These are phyloP conservation scores for Drosophila fungiperda DNA, from an alignment of 2,888 invertebrate genomes.

Conservation along the genomic window DNA sequence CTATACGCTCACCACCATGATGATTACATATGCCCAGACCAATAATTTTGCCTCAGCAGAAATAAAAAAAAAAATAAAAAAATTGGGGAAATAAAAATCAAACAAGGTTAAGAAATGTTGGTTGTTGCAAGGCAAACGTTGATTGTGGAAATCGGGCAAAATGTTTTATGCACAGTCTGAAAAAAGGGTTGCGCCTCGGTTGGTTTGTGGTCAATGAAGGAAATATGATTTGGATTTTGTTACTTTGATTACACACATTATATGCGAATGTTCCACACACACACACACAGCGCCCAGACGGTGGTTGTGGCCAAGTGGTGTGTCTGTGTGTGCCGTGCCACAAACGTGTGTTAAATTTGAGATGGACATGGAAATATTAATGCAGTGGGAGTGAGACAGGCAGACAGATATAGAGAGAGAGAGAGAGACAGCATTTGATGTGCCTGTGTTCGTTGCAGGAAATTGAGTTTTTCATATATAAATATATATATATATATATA, in stretches of 20 bases:
- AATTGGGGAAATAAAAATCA: constrained; percentile 64
- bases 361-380: constrained; percentile 11
- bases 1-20: constrained; percentile 53
- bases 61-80: constrained; percentile 7
- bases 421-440: constrained; percentile 63
- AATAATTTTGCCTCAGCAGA: constrained; percentile 72
- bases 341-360: constrained; percentile 76
- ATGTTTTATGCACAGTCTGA: constrained; percentile 68
- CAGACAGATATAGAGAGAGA: constrained; percentile 1
- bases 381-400: background rate
- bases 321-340: constrained; percentile 10
- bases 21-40: constrained; percentile 83
- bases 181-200: constrained; percentile 59
- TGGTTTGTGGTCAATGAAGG: constrained; percentile 83
- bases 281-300: too few relatives aligned
- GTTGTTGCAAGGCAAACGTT: constrained; percentile 64
- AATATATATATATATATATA: constrained; percentile 8
- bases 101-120: constrained; percentile 80
- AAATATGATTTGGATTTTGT: constrained; percentile 83
- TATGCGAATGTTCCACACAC: constrained; percentile 52
- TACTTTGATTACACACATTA: constrained; percentile 82
- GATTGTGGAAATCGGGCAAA: constrained; percentile 73
- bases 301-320: constrained; percentile 63
- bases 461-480: constrained; percentile 82
- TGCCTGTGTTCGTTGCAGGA: constrained; percentile 71